These are phyloP conservation scores for Meloidogyne floridensis DNA, from an alignment of 1,140 invertebrate species.

Conservation along the genomic window DNA sequence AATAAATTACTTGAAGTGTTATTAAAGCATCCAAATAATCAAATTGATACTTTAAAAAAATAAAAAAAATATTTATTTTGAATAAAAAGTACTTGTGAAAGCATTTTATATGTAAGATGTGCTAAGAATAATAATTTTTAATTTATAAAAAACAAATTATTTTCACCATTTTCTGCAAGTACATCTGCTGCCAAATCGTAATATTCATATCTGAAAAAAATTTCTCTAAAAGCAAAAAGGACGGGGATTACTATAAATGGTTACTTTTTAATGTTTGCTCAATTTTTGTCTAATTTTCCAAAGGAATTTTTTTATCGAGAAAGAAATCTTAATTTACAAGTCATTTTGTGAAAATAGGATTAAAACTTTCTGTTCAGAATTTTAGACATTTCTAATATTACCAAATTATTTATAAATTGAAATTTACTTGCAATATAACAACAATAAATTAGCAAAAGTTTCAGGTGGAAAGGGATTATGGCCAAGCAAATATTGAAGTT, in stretches of 20 bases:
- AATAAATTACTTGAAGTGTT: constrained; percentile 75
- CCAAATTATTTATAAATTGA: not conserved
- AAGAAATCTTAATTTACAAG: too few species aligned
- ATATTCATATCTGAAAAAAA: constrained; percentile 70
- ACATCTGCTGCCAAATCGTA: constrained; percentile 97
- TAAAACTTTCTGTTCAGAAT: too few species aligned
- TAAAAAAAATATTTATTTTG: not conserved
- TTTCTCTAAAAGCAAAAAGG: not conserved
- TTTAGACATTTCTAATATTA: too few species aligned
- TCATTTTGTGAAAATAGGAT: too few species aligned
- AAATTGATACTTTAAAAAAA: constrained; percentile 73
- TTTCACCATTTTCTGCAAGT: constrained; percentile 85
- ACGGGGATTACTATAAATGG: too few species aligned
- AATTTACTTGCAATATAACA: constrained; percentile 89
- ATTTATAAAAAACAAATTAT: not conserved
- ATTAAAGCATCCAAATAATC: constrained; percentile 85
- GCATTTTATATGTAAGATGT: constrained; percentile 91
- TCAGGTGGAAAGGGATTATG: constrained; percentile 95
- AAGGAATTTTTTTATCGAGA: too few species aligned
- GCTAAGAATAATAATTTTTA: constrained; percentile 1
- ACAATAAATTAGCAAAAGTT: constrained; percentile 91
- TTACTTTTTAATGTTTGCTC: too few species aligned
- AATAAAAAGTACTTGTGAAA: constrained; percentile 76
- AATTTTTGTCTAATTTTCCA: too few species aligned
- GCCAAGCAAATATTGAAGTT: constrained; percentile 91